Percentiles rank a stretch among this genome's conserved stretches.
Evolutionary conservation across 2,113 vertebrate species (phyloP).

Genomic region (Cyanoliseus patagonus): DNA sequence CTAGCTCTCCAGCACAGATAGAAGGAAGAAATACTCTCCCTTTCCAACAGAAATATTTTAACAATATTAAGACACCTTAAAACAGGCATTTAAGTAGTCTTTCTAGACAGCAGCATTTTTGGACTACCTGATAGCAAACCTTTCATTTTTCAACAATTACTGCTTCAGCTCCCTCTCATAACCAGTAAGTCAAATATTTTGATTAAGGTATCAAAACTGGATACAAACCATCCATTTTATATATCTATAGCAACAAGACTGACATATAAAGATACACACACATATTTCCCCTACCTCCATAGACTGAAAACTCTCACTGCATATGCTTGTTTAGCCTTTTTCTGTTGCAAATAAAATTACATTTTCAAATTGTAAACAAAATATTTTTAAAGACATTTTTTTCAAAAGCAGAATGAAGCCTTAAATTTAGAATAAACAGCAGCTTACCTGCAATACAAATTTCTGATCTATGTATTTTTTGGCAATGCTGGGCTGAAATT

Average conservation of each 20-base stretch:
- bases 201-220: not conserved
- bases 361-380: not conserved
- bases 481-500: conserved; percentile 99
- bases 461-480: conserved; percentile 99
- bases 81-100: not conserved
- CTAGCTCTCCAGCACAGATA: not conserved
- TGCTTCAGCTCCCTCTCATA: not conserved
- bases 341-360: not conserved
- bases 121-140: not conserved
- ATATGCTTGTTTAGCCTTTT: not conserved
- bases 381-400: not conserved
- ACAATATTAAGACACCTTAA: not conserved
- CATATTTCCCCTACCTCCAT: not conserved
- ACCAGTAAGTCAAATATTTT: not conserved
- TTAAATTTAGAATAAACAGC: not conserved
- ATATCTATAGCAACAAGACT: not conserved
- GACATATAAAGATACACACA: not conserved
- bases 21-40: not conserved
- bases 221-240: not conserved
- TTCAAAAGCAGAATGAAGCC: not conserved
- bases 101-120: not conserved
- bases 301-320: not conserved
- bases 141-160: not conserved
- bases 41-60: not conserved
- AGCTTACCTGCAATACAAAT: conserved; percentile 98